Evolutionary conservation across 2,888 invertebrate genomes (phyloP).

Genomic region (Leptogaster cylindrica): DNA sequence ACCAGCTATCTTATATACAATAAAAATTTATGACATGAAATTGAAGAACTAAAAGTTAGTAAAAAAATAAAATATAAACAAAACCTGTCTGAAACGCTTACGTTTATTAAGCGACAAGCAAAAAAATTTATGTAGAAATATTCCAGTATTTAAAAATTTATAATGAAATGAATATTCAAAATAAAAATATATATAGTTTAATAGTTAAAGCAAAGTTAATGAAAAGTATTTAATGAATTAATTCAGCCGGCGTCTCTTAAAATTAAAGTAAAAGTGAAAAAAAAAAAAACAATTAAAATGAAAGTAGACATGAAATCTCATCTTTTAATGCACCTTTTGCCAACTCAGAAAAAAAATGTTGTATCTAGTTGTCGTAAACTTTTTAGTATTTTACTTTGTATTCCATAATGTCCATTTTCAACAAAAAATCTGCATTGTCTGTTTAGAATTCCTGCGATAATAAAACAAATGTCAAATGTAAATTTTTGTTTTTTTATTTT

Average conservation of each 20-base stretch:
- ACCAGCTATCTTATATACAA: constrained; percentile 16
- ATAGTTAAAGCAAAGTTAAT: constrained; percentile 17
- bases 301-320: constrained; percentile 10
- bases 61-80: no score
- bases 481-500: constrained; percentile 10
- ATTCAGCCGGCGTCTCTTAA: neutral
- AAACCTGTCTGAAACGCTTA: neutral
- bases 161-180: constrained; percentile 25
- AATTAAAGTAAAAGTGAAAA: neutral
- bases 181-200: constrained; percentile 29
- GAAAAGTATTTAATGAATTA: constrained; percentile 2
- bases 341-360: constrained; percentile 8
- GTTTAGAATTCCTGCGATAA: constrained; percentile 36
- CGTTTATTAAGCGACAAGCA: no score
- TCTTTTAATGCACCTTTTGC: constrained; percentile 31
- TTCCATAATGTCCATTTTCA: constrained; percentile 18
- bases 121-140: constrained; percentile 32
- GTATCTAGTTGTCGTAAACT: neutral
- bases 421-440: constrained; percentile 21
- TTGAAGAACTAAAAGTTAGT: constrained; percentile 9
- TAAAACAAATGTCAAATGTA: constrained; percentile 22
- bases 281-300: constrained; percentile 4
- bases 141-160: constrained; percentile 34
- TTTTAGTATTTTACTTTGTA: constrained; percentile 17
- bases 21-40: constrained; percentile 5